Conservation (phyloP, 2,113 vertebrate species). For the Mesocricetus auratus region DNA sequence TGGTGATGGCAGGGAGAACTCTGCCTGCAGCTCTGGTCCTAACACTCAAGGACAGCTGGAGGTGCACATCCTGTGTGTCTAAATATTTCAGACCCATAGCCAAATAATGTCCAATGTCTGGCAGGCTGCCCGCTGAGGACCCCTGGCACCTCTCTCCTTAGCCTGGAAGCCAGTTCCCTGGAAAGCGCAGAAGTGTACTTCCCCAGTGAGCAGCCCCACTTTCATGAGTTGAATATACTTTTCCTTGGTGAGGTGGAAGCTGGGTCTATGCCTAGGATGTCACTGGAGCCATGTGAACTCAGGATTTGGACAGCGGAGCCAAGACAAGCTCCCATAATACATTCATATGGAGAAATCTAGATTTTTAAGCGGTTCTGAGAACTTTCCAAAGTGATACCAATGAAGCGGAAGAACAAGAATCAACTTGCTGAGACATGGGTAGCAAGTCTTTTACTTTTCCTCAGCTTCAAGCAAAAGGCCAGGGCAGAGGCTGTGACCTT, state of each 20-base stretch:
- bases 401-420: neutral
- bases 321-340: neutral
- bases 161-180: neutral
- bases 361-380: constrained; percentile 14
- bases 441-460: neutral
- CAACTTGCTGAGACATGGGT: neutral
- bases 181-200: neutral
- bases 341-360: neutral
- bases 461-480: neutral
- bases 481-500: neutral
- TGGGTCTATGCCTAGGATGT: neutral
- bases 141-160: neutral
- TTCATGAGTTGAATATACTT: fast-evolving
- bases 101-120: neutral
- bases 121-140: neutral
- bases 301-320: neutral
- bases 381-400: neutral
- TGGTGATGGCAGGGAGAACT: neutral
- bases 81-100: constrained; percentile 24
- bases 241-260: neutral
- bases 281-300: neutral
- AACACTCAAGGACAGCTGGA: neutral
- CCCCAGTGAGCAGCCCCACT: neutral
- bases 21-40: neutral
- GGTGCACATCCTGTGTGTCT: neutral